Evolutionary conservation across 2,797 vertebrate species (phyloP), one percentile per base, ranked within the genome.

Genomic region (Pantherophis alleghaniensis): DNA sequence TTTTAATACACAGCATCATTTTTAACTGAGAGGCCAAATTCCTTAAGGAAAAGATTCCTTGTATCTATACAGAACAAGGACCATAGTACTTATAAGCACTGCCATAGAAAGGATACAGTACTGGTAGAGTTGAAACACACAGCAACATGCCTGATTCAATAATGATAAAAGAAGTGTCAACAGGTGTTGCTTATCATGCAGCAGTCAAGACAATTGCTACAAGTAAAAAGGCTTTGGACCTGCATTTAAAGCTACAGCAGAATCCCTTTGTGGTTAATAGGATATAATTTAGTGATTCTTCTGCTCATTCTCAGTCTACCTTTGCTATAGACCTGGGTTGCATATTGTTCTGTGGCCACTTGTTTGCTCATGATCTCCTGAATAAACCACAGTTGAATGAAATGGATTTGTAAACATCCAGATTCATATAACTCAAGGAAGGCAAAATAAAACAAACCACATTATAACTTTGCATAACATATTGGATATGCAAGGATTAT

Each of bases 1-100:
- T 18, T 57, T 61, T 86, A 93, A 90, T 51, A 32, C 32, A 90
- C 83, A 90, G 53, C 89, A 90, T 87, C 18, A 37, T 90, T 90
- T 86, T 22, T 28, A 9, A 51, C 18, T 1, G 32, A 86, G 7
- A 47, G 24, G 16, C 28, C 55, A 16, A 59, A 55, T 12, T 86
- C 4, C 28, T 63, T 56, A 47, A 63, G 56, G 79, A 87, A 60
- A 42, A 51, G 37, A 60, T 69, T 7, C 5, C 24, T 86, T 51
- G 59, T 3, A 61, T 13, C 28, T 89, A 2, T 7, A 61, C 20
- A 83, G 1, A 61, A 32, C 3, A 86, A 2, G 28, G 6, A 7
- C 24, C 88, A 16, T 86, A 61, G 16, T 6, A 86, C 13, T 87
- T 32, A 47, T 37, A 69, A 56, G 7, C 53, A 59, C 20, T 56